Evolutionary conservation across 2,113 vertebrate genomes (phyloP).

Genomic region (Aplodontia rufa): DNA sequence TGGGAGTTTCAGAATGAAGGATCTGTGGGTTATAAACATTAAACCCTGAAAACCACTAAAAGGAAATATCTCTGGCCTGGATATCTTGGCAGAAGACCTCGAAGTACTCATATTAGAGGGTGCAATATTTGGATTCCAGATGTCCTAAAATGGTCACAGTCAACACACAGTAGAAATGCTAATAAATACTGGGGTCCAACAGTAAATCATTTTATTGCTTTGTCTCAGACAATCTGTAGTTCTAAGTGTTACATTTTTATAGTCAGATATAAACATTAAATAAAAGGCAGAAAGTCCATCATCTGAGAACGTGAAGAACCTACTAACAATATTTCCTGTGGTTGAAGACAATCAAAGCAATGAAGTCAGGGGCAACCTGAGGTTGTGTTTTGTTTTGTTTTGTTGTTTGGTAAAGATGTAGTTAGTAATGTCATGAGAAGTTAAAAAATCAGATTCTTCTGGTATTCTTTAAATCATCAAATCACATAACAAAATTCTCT

Average conservation of each 20-base stretch:
- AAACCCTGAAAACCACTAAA: not conserved
- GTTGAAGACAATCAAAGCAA: not conserved
- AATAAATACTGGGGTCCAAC: not conserved
- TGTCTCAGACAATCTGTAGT: not conserved
- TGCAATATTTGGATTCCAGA: not conserved
- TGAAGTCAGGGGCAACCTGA: not conserved
- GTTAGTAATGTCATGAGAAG: not conserved
- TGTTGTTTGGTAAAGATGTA: not conserved
- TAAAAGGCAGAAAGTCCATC: not conserved
- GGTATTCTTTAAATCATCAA: not conserved
- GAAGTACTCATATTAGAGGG: not conserved
- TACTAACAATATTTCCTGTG: not conserved
- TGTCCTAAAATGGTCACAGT: not conserved
- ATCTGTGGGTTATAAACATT: not conserved
- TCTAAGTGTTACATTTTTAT: not conserved
- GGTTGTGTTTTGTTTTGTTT: too few species aligned
- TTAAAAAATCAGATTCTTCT: not conserved
- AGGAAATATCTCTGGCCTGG: not conserved
- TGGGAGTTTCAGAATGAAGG: not conserved
- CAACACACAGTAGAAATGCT: not conserved
- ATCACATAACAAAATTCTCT: not conserved
- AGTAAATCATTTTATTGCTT: not conserved
- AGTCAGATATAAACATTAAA: conserved; percentile 5
- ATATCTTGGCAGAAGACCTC: not conserved
- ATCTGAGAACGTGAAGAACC: not conserved